phyloP scores from a whole-genome alignment of 64 coral and sea anemone genomes.

The Dendronephthya gigantea region DNA sequence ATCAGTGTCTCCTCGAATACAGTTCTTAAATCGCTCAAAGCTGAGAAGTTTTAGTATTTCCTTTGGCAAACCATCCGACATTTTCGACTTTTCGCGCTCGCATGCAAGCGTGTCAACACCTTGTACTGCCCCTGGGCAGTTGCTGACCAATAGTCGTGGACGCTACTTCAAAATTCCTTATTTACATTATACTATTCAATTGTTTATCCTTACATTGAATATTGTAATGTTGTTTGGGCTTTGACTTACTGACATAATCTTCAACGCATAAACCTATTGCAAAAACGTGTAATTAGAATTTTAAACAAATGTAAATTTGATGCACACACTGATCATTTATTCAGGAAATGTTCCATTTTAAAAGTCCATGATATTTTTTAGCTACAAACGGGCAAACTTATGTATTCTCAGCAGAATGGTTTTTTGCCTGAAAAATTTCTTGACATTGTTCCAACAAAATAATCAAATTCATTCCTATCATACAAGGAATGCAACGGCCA shows the following conservation, averaged over 20 bases:
- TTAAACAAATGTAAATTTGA: slow-evolving; percentile 5
- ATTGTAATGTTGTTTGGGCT: slow-evolving; percentile 18
- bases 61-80: too few relatives aligned
- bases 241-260: slow-evolving; percentile 6
- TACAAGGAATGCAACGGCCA: neutral
- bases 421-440: neutral
- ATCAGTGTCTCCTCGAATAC: too few relatives aligned
- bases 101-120: too few relatives aligned
- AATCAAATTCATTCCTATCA: neutral
- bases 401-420: neutral
- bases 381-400: neutral
- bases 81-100: too few relatives aligned
- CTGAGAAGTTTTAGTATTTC: too few relatives aligned
- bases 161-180: too few relatives aligned
- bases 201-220: slow-evolving; percentile 26
- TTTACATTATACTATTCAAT: neutral
- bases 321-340: neutral
- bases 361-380: neutral
- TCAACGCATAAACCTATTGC: slow-evolving; percentile 9
- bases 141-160: too few relatives aligned
- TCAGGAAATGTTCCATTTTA: neutral
- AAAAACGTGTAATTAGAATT: slow-evolving; percentile 24
- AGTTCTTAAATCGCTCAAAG: too few relatives aligned
- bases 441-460: neutral
- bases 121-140: too few relatives aligned